Percentiles rank a stretch among this genome's conserved stretches.
Conservation (phyloP, 2,888 invertebrate species). For the Parelbella ahira region DNA sequence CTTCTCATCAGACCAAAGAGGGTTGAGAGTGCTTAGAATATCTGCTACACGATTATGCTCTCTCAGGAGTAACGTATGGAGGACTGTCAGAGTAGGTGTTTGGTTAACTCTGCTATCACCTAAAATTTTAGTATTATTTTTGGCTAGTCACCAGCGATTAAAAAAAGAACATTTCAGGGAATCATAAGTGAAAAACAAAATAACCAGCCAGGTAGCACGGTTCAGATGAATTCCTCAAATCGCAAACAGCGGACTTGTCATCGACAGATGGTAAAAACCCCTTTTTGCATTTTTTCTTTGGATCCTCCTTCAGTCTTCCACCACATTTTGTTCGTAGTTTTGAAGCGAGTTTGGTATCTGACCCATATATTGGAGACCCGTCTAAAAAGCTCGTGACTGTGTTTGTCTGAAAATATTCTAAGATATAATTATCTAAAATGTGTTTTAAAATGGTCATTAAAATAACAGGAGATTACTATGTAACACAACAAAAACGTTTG, state of each 20-base stretch:
- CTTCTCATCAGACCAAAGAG: slow-evolving; percentile 78
- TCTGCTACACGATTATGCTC: slow-evolving; percentile 80
- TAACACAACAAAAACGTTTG: no score
- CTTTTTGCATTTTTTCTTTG: slow-evolving; percentile 43
- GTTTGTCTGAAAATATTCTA: slow-evolving; percentile 79
- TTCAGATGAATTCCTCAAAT: slow-evolving; percentile 57
- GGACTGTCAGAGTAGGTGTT: slow-evolving; percentile 72
- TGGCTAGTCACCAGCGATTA: no score
- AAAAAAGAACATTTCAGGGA: no score
- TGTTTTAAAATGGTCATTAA: no score
- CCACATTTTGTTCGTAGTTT: slow-evolving; percentile 61
- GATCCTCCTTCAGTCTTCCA: slow-evolving; percentile 62
- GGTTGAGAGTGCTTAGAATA: slow-evolving; percentile 73
- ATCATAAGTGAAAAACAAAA: background rate
- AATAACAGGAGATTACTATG: no score
- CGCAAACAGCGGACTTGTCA: slow-evolving; percentile 59
- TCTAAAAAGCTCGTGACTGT: slow-evolving; percentile 82
- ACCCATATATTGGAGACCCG: slow-evolving; percentile 76
- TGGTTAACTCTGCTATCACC: slow-evolving; percentile 79
- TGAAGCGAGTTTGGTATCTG: slow-evolving; percentile 52
- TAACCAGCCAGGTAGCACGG: slow-evolving; percentile 73
- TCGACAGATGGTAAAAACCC: slow-evolving; percentile 65
- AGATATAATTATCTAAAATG: background rate
- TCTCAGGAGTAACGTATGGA: slow-evolving; percentile 75
- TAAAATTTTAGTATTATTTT: no score